Evolutionary conservation across 2,113 vertebrate genomes (phyloP), one percentile per base, ranked within the genome.

Genomic region (Odontesthes bonariensis): DNA sequence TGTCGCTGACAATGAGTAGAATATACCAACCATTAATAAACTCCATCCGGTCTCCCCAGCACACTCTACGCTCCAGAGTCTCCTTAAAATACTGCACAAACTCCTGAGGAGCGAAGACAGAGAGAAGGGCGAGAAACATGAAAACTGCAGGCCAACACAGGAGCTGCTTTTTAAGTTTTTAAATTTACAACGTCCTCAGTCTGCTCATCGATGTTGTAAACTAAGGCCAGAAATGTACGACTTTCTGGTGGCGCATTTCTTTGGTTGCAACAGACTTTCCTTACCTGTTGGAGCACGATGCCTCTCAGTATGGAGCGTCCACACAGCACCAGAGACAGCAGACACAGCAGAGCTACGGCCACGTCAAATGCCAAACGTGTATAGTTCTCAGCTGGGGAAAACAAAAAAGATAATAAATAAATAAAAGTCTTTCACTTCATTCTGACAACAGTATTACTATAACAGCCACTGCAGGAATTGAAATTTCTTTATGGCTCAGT

Each of bases 1-100:
- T 12, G 0, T 99, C 97, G 0, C 97, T 98, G 89, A 96, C 73
- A 57, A 98, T 95, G 17, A 99, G 93, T 60, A 99, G 95, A 72
- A 98, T 95, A 82, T 96, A 99, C 97, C 97, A 99, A 53, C 96
- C 96, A 0, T 98, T 99, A 31, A 99, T 93, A 55, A 99, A 99
- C 66, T 98, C 97, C 87, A 97, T 60, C 11, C 96, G 92, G 19
- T 97, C 96, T 0, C 87, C 86, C 75, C 94, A 92, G 57, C 86
- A 82, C 52, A 98, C 95, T 1, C 71, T 71, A 13, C 88, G 95
- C 0, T 88, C 81, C 76, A 95, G 87, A 0, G 60, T 90, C 8
- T 75, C 88, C 69, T 46, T 89, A 69, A 97, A 96, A 84, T 95
- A 99, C 9, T 80, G 40, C 1, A 95, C 94, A 86, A 96, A 97